Percentiles rank a stretch among this genome's conserved stretches.
Conservation (phyloP, 2,797 vertebrate genomes). For the Sciaenops ocellatus region DNA sequence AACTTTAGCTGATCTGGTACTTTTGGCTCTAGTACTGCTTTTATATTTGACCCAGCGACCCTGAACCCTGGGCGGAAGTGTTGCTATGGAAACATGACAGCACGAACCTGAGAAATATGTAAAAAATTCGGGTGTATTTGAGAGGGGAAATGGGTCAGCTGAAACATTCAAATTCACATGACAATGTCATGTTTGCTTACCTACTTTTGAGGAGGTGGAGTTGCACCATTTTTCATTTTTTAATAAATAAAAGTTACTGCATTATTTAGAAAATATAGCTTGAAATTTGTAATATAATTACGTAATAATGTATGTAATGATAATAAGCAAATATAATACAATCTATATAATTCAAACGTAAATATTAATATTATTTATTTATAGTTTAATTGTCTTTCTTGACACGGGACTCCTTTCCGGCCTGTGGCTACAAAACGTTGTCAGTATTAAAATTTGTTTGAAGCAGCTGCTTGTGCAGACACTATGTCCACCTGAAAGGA, state of each 20-base stretch:
- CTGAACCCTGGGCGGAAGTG: not conserved
- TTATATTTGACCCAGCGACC: not conserved
- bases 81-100: constrained; percentile 25
- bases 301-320: no score
- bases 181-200: not conserved
- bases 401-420: not conserved
- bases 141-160: not conserved
- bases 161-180: not conserved
- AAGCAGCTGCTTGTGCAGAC: not conserved
- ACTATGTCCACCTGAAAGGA: constrained; percentile 50
- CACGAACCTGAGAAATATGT: constrained; percentile 25
- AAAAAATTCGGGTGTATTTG: not conserved
- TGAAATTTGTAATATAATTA: not conserved
- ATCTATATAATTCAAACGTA: not conserved
- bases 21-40: not conserved
- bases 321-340: no score
- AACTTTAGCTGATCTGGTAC: no score
- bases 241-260: no score
- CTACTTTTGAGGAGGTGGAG: not conserved
- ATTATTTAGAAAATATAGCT: not conserved
- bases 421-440: constrained; percentile 30
- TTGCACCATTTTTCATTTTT: not conserved
- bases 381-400: not conserved
- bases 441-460: constrained; percentile 24
- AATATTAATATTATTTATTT: not conserved